Base-by-base conservation (phyloP, 2,888 invertebrate species). In the Drosophila mettleri region DNA sequence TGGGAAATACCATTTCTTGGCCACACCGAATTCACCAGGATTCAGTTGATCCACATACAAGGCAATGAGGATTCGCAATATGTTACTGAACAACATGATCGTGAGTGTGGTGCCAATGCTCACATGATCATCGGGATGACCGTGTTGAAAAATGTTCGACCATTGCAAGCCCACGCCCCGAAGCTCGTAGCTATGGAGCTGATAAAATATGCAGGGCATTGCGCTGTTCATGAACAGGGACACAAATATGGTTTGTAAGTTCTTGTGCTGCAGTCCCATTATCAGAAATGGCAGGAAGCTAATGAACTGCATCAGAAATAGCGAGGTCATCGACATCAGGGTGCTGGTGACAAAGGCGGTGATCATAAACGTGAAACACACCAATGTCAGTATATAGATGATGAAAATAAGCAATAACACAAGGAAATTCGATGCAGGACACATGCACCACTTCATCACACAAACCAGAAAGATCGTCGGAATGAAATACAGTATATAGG, bases 31-130 rank as follows among this genome's bases (percentile, higher is more conserved):
- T 20, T 95, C 95, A 16, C 97, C 98, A 0, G 98, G 97, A 72
- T 95, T 93, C 7, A 98, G 94, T 69, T 96, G 96, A 91, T 98
- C 98, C 27, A 97, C 92, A 88, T 98, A 98, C 74, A 97, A 93
- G 0, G 97, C 95, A 24, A 97, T 89, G 1, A 95, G 53, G 86
- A 96, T 93, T 85, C 97, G 96, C 0, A 82, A 0, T 0, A 77
- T 0, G 8, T 69, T 66, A 0, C 64, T 43, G 3, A 64, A 0
- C 0, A 95, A 58, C 6, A 95, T 82, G 70, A 97, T 89, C 93
- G 97, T 95, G 1, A 96, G 72, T 38, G 97, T 92, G 33, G 95
- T 93, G 2, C 95, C 95, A 80, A 96, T 93, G 2, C 94, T 92
- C 62, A 96, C 93, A 1, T 2, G 0, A n/a, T 94, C 93, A 55